Evolutionary conservation across 2,113 vertebrate species (phyloP).

Genomic region (Caracal caracal): DNA sequence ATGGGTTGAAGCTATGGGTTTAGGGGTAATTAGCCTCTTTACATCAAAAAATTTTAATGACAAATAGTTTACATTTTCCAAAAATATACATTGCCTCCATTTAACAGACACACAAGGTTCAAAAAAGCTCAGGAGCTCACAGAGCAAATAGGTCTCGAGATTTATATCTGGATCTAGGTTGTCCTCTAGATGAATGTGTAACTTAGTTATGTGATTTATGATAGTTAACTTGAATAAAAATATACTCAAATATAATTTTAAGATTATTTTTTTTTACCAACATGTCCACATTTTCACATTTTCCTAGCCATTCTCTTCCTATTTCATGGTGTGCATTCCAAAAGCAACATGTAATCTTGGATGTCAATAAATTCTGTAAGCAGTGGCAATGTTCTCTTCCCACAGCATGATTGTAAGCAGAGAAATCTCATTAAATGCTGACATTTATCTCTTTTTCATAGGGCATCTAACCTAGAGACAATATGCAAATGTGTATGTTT

Average conservation of each 20-base stretch:
- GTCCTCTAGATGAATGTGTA: background rate
- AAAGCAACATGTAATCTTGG: constrained; percentile 35
- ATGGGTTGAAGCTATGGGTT: background rate
- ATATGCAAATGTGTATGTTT: background rate
- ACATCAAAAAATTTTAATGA: constrained; percentile 33
- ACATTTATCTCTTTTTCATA: constrained; percentile 32
- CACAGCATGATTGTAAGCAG: background rate
- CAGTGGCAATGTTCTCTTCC: constrained; percentile 22
- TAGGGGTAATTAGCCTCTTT: background rate
- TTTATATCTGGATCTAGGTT: background rate
- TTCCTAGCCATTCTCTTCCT: constrained; percentile 28
- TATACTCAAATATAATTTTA: background rate
- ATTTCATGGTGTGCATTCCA: constrained; percentile 44
- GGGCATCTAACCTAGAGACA: constrained; percentile 37
- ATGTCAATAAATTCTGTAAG: constrained; percentile 52
- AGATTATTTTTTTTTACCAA: background rate
- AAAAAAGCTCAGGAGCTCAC: background rate
- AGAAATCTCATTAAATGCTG: constrained; percentile 41
- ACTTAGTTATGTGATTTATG: background rate
- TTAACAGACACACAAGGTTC: background rate
- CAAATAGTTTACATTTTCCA: background rate
- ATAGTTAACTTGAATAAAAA: constrained; percentile 43
- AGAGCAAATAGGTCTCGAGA: background rate
- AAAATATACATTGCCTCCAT: background rate
- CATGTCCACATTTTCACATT: constrained; percentile 3